Evolutionary conservation across 2,113 vertebrate species (phyloP).

Genomic region (Sorex fumeus): DNA sequence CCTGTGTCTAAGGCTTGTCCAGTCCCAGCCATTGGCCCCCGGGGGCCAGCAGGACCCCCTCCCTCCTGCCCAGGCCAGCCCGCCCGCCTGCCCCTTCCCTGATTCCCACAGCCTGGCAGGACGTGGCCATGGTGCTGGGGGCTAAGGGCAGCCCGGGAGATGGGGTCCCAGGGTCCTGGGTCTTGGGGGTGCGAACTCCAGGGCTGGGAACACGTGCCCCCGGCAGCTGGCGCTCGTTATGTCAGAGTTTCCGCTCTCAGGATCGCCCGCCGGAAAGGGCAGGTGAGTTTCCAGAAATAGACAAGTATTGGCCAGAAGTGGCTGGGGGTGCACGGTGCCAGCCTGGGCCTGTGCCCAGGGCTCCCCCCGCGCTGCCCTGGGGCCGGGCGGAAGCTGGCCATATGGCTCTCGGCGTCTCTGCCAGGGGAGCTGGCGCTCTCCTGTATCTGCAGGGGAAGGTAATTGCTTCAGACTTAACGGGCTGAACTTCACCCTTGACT

Average conservation of each 20-base stretch:
- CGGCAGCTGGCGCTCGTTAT: neutral
- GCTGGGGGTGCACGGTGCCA: neutral
- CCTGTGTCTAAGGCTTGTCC: too few species aligned
- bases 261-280: conserved; percentile 25
- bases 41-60: too few species aligned
- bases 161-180: neutral
- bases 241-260: neutral
- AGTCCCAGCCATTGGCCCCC: too few species aligned
- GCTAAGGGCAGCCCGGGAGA: neutral
- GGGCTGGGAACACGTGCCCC: conserved; percentile 40
- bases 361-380: neutral
- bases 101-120: too few species aligned
- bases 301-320: neutral
- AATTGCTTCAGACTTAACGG: conserved; percentile 53
- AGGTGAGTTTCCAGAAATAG: conserved; percentile 65
- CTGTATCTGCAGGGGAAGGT: conserved; percentile 46
- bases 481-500: conserved; percentile 52
- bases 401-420: conserved; percentile 27
- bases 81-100: too few species aligned
- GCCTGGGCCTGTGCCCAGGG: conserved; percentile 27
- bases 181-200: too few species aligned
- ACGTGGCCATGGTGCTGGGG: neutral
- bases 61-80: too few species aligned
- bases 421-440: neutral
- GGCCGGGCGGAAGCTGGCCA: conserved; percentile 31